These are phyloP conservation scores for Andrena haemorrhoa DNA, from an alignment of 2,888 invertebrate genomes.

Conservation along the genomic window DNA sequence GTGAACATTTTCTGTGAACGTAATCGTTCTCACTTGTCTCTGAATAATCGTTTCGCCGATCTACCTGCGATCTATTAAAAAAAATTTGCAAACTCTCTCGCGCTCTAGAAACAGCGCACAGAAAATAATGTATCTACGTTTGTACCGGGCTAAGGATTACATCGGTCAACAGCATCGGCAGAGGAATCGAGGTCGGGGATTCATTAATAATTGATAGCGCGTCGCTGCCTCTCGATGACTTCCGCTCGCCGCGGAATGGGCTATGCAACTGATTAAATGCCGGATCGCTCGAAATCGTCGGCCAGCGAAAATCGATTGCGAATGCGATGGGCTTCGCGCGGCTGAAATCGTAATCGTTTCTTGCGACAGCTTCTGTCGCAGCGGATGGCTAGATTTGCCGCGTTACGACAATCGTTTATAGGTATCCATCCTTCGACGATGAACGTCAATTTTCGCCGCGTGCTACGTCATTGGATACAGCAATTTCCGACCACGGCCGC, in stretches of 20 bases:
- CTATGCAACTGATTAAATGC: conserved; percentile 47
- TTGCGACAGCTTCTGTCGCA: not conserved
- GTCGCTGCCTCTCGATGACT: conserved; percentile 59
- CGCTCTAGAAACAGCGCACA: not conserved
- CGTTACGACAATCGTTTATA: conserved; percentile 2
- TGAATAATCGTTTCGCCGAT: not conserved
- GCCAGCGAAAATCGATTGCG: not conserved
- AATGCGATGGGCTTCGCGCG: not conserved
- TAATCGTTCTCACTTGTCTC: too few relatives aligned
- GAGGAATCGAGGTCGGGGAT: conserved; percentile 56
- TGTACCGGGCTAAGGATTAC: conserved; percentile 6
- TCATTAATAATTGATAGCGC: conserved; percentile 71
- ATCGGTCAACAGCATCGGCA: conserved; percentile 35
- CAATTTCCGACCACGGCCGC: conserved; percentile 35
- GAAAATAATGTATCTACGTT: conserved; percentile 3
- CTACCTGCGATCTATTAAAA: not conserved
- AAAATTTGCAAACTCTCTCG: not conserved
- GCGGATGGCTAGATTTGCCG: not conserved
- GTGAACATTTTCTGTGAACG: not conserved
- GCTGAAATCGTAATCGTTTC: conserved; percentile 2
- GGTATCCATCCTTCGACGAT: not conserved
- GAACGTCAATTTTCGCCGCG: conserved; percentile 19
- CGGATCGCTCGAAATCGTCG: conserved; percentile 26
- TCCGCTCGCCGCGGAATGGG: conserved; percentile 59
- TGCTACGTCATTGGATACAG: conserved; percentile 1